Evolutionary conservation across 2,888 invertebrate species (phyloP).

Genomic region (Adineta ricciae): DNA sequence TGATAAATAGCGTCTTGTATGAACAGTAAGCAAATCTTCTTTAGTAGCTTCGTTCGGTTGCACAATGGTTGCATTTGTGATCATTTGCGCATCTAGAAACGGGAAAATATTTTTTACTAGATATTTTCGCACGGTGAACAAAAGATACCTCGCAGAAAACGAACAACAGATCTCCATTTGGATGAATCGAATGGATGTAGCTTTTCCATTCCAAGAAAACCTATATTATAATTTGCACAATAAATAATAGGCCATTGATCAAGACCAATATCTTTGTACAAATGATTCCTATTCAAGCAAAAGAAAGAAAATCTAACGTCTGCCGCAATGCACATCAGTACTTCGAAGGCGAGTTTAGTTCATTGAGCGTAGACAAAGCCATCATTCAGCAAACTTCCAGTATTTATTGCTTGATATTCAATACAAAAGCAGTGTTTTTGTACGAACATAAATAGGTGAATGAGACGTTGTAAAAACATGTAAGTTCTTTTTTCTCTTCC

Average conservation of each 20-base stretch:
- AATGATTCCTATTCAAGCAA: neutral
- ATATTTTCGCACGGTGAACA: neutral
- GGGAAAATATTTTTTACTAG: conserved; percentile 47
- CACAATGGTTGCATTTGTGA: conserved; percentile 59
- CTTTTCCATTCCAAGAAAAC: conserved; percentile 69
- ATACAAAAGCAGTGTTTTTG: no score
- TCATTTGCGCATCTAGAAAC: conserved; percentile 57
- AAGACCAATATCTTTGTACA: conserved; percentile 37
- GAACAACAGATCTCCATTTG: conserved; percentile 68
- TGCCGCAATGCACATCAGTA: neutral
- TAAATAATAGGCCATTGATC: conserved; percentile 70
- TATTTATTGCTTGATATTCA: no score
- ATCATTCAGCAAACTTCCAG: no score
- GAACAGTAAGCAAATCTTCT: conserved; percentile 65
- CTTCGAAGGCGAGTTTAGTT: neutral
- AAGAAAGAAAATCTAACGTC: neutral
- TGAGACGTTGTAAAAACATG: no score
- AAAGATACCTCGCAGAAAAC: conserved; percentile 48
- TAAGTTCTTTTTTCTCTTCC: no score
- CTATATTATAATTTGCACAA: conserved; percentile 64
- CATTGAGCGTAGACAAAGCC: neutral
- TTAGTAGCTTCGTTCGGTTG: conserved; percentile 64
- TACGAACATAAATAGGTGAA: no score
- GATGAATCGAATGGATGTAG: conserved; percentile 76
- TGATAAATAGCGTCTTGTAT: conserved; percentile 64